A percentile compares a stretch with the other conserved stretches of the same genome.
These are phyloP conservation scores for Parus major DNA, from an alignment of 2,113 vertebrate genomes.

Conservation along the genomic window DNA sequence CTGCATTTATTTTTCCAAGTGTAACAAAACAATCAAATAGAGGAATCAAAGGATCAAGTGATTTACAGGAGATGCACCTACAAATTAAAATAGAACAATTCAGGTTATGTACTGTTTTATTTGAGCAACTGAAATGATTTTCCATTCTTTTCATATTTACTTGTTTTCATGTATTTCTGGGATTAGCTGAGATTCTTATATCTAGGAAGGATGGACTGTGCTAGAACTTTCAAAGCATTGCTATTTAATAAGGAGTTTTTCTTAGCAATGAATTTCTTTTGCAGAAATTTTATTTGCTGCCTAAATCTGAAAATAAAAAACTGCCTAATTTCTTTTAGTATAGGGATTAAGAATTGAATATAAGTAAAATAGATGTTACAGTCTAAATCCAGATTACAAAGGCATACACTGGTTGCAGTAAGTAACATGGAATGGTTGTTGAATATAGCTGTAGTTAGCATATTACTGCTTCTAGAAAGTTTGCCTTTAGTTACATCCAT, in stretches of 20 bases:
- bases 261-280: not conserved
- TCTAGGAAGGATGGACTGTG: not conserved
- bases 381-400: conserved; percentile 33
- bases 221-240: not conserved
- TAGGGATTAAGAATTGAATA: conserved; percentile 17
- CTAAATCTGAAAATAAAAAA: not conserved
- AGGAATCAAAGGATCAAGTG: not conserved
- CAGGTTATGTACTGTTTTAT: not conserved
- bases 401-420: not conserved
- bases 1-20: not conserved
- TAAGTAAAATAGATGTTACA: not conserved
- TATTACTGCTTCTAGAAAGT: not conserved
- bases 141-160: not conserved
- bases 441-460: not conserved
- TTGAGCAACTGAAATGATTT: not conserved
- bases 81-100: not conserved
- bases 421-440: not conserved
- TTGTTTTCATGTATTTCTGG: not conserved
- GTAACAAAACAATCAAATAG: not conserved
- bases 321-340: conserved; percentile 36
- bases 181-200: not conserved
- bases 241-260: conserved; percentile 2
- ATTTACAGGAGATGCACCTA: not conserved
- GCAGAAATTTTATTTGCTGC: not conserved
- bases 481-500: conserved; percentile 19